Evolutionary conservation across 2,797 vertebrate genomes (phyloP).

Genomic region (Pseudomugil gertrudae): DNA sequence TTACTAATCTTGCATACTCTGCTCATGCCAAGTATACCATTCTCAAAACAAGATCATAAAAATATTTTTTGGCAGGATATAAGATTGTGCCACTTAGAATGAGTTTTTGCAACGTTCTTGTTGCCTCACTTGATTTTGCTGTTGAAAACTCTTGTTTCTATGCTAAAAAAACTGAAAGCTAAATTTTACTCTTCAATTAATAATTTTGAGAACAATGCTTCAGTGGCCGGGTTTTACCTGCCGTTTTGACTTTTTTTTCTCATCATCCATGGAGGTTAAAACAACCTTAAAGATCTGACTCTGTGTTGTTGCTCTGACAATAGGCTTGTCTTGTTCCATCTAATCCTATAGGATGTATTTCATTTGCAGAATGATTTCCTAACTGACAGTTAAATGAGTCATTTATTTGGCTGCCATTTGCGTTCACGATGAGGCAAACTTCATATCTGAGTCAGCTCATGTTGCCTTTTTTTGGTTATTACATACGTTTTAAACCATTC

Average conservation of each 20-base stretch:
- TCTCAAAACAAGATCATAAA: no score
- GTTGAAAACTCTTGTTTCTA: conserved; percentile 16
- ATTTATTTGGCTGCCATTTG: conserved; percentile 2
- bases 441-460: conserved; percentile 51
- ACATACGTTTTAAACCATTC: conserved; percentile 24
- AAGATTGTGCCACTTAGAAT: no score
- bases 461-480: conserved; percentile 27
- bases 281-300: not conserved
- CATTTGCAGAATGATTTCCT: conserved; percentile 29
- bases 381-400: conserved; percentile 25
- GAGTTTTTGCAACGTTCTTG: no score
- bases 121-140: no score
- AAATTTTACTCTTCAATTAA: conserved; percentile 17
- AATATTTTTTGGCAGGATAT: no score
- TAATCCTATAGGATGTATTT: conserved; percentile 4
- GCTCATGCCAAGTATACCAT: no score
- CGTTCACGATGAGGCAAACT: conserved; percentile 31
- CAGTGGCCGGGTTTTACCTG: conserved; percentile 32
- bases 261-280: conserved; percentile 1
- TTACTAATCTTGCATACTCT: no score
- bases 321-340: not conserved
- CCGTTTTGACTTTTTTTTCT: conserved; percentile 26
- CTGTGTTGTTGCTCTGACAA: not conserved
- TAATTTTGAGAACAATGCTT: conserved; percentile 13
- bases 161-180: not conserved